Evolutionary conservation across 2,113 vertebrate genomes (phyloP).

Genomic region (Corapipo altera): DNA sequence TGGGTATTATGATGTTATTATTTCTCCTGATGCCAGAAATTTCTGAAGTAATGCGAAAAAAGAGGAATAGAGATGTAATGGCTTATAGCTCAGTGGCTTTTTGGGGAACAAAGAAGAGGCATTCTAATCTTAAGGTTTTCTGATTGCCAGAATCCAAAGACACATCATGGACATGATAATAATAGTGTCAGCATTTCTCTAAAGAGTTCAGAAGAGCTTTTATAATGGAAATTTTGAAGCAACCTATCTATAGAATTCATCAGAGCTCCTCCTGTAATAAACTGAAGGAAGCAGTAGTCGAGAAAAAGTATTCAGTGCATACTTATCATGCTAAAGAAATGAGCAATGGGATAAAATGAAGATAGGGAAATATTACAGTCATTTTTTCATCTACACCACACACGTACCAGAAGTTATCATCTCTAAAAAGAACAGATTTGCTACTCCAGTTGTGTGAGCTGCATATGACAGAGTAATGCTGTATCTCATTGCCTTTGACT

Average conservation of each 20-base stretch:
- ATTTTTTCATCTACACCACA: not conserved
- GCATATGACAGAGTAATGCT: not conserved
- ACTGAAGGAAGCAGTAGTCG: not conserved
- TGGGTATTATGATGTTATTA: not conserved
- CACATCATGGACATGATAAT: not conserved
- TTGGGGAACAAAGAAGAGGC: not conserved
- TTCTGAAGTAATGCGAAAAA: not conserved
- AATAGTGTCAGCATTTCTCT: conserved; percentile 4
- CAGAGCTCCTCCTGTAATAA: not conserved
- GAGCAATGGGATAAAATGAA: not conserved
- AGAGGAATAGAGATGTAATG: not conserved
- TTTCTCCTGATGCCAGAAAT: not conserved
- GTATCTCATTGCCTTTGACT: not conserved
- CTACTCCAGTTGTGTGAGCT: not conserved
- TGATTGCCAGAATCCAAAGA: conserved; percentile 7
- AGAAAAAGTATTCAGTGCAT: not conserved
- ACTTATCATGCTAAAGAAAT: not conserved
- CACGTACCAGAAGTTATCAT: not conserved
- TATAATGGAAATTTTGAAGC: conserved; percentile 39
- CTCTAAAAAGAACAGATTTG: not conserved
- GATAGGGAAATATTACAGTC: not conserved
- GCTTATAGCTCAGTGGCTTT: not conserved
- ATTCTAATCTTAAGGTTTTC: conserved; percentile 19
- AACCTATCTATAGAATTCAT: conserved; percentile 6
- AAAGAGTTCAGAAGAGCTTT: conserved; percentile 22